These are phyloP conservation scores for Mechanitis messenoides DNA, from an alignment of 2,888 invertebrate genomes.

Conservation along the genomic window DNA sequence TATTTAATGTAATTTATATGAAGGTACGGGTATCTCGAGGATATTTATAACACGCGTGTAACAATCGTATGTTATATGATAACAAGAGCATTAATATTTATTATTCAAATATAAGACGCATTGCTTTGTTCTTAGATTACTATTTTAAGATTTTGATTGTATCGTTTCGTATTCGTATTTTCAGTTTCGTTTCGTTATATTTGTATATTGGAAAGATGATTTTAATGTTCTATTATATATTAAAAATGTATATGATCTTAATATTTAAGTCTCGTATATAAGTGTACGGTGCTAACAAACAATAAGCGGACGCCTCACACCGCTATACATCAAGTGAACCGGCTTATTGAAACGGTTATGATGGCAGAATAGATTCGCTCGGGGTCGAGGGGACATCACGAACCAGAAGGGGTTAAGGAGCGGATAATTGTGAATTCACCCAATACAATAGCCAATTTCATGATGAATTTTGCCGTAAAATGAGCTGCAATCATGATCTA, in stretches of 20 bases:
- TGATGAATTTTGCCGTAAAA: constrained; percentile 35
- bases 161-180: too few species aligned
- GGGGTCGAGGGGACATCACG: constrained; percentile 72
- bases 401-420: constrained; percentile 65
- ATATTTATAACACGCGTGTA: constrained; percentile 31
- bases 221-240: too few species aligned
- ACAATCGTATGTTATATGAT: constrained; percentile 20
- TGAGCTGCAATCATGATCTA: constrained; percentile 21
- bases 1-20: constrained; percentile 61
- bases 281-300: constrained; percentile 29
- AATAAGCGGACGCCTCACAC: constrained; percentile 41
- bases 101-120: constrained; percentile 19
- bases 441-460: constrained; percentile 72
- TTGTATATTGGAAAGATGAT: too few species aligned
- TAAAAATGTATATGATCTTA: too few species aligned
- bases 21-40: constrained; percentile 28
- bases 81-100: constrained; percentile 22
- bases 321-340: constrained; percentile 55
- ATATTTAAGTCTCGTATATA: too few species aligned
- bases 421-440: constrained; percentile 64
- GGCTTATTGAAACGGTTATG: constrained; percentile 73
- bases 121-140: constrained; percentile 9
- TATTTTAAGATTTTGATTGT: background rate
- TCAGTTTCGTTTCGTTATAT: too few species aligned
- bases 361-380: constrained; percentile 68